Evolutionary conservation across 2,113 vertebrate species (phyloP).

Genomic region (Lepus timidus): DNA sequence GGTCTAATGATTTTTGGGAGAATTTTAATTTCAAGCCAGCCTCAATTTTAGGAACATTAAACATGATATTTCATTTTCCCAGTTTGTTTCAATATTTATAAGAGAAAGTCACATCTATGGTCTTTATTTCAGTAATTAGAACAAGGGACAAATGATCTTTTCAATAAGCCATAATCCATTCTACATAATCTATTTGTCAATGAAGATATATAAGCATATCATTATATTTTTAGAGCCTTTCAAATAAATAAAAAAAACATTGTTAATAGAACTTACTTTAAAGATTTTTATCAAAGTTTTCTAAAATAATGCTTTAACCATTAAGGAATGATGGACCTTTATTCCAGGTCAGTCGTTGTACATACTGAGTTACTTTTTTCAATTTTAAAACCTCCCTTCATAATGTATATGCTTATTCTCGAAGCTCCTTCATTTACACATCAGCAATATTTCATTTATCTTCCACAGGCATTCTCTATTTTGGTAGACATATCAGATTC

Average conservation of each 20-base stretch:
- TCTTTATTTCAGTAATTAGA: constrained; percentile 53
- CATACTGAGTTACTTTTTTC: neutral
- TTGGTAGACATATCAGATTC: neutral
- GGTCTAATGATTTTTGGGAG: neutral
- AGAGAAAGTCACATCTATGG: neutral
- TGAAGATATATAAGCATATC: neutral
- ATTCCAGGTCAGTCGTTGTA: neutral
- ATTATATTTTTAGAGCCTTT: constrained; percentile 49
- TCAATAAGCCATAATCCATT: constrained; percentile 8
- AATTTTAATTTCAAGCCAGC: constrained; percentile 50
- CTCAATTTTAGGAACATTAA: constrained; percentile 58
- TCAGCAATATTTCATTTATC: neutral
- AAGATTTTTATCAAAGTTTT: constrained; percentile 34
- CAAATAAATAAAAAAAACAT: constrained; percentile 41
- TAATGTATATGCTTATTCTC: neutral
- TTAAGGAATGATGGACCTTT: constrained; percentile 29
- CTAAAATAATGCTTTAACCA: constrained; percentile 9
- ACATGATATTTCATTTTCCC: constrained; percentile 4
- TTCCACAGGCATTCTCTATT: neutral
- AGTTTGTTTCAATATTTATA: constrained; percentile 42
- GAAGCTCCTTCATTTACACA: neutral
- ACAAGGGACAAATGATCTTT: constrained; percentile 44
- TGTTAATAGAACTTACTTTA: constrained; percentile 32
- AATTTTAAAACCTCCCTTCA: neutral
- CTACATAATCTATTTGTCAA: constrained; percentile 29